These are phyloP conservation scores for Odontomyia ornata DNA, from an alignment of 2,888 invertebrate species.

Conservation along the genomic window DNA sequence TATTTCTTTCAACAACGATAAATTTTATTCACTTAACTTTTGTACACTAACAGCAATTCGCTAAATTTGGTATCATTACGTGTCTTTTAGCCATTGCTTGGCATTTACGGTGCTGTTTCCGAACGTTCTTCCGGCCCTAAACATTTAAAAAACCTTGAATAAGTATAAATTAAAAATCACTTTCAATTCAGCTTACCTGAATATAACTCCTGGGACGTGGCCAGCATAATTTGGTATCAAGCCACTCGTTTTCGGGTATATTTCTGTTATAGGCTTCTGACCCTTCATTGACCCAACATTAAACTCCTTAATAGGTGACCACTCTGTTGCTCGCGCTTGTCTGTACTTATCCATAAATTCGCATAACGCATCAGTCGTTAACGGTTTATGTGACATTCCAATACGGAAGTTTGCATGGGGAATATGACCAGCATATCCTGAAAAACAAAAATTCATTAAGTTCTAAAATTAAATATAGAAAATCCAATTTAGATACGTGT, in stretches of 20 bases:
- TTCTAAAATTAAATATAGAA: neutral
- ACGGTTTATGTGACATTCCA: slow-evolving; percentile 65
- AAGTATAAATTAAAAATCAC: slow-evolving; percentile 26
- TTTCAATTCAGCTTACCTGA: slow-evolving; percentile 66
- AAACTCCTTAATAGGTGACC: slow-evolving; percentile 69
- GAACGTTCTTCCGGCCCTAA: slow-evolving; percentile 78
- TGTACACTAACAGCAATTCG: neutral
- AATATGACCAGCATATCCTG: slow-evolving; percentile 60
- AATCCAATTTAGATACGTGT: too few species aligned
- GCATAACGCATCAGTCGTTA: slow-evolving; percentile 76
- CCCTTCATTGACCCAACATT: slow-evolving; percentile 57
- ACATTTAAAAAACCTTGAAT: slow-evolving; percentile 50
- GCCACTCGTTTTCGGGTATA: slow-evolving; percentile 78
- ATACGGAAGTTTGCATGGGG: slow-evolving; percentile 60
- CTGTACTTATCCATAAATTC: slow-evolving; percentile 81
- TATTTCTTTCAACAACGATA: neutral
- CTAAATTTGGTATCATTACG: neutral
- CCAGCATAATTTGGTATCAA: slow-evolving; percentile 81
- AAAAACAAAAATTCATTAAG: neutral
- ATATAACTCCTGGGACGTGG: slow-evolving; percentile 78
- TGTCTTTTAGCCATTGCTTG: slow-evolving; percentile 75
- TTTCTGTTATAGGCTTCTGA: slow-evolving; percentile 64
- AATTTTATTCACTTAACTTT: neutral
- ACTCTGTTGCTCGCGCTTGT: slow-evolving; percentile 75
- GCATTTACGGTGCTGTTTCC: slow-evolving; percentile 78